Base-by-base conservation (phyloP, 2,113 vertebrate genomes). In the Neoarius graeffei region DNA sequence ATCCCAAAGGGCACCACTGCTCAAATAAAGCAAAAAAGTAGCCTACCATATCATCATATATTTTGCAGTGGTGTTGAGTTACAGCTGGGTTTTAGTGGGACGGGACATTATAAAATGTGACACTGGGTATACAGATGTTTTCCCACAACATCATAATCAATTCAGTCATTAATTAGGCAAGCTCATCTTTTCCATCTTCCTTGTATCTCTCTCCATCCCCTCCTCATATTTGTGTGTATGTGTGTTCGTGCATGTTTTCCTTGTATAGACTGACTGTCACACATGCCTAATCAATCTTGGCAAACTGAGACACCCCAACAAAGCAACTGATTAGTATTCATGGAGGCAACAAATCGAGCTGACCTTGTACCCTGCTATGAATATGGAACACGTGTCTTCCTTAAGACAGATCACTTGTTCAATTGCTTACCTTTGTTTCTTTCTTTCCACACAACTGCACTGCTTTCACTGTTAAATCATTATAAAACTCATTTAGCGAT, bases 251-350 rank as follows among this genome's bases (percentile, higher is more conserved):
- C 64, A 83, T 87, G 84, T 84, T 87, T 86, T 84, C 77, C 56
- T 62, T 91, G 73, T 82, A 69, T 87, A 92, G 92, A 92, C 91
- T 90, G 84, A 79, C 81, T 92, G 90, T 94, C 92, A 92, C 91
- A 91, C 86, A 84, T 79, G 87, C 90, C 89, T 92, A 92, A 94
- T 94, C 94, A 87, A 93, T 94, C 92, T 91, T 94, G 73, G 85
- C 94, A 95, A 92, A 89, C 93, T 91, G 93, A 92, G 93, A 91
- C 91, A 89, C 56, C 92, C 89, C 91, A 93, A 92, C 89, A 94
- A 90, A 93, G 91, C 91, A 93, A 94, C 93, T 93, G 92, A 95
- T 96, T 94, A 94, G 88, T 92, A 92, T 94, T 94, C 93, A 92
- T 92, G 89, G 84, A 91, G 69, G 85, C 85, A 91, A 85, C 93